These are phyloP conservation scores for Chloropsis hardwickii DNA, from an alignment of 2,113 vertebrate genomes.

Conservation along the genomic window DNA sequence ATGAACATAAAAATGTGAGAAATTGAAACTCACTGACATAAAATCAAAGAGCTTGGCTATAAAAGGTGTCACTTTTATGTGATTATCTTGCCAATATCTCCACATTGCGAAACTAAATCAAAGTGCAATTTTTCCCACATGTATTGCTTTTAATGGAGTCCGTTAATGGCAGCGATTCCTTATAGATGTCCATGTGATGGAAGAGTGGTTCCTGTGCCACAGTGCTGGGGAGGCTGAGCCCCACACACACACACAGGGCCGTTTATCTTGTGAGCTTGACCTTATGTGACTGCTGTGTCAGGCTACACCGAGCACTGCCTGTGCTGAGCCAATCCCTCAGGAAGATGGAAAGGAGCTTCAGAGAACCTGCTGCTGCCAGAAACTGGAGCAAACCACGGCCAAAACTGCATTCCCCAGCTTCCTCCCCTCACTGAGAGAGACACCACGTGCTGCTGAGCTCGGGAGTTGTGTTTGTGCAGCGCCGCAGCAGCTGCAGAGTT, in stretches of 20 bases:
- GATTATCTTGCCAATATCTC: constrained; percentile 83
- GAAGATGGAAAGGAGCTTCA: neutral
- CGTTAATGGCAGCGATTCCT: constrained; percentile 75
- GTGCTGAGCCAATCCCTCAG: neutral
- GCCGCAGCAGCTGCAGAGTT: fast-evolving
- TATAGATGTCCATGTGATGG: constrained; percentile 69
- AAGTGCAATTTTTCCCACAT: constrained; percentile 77
- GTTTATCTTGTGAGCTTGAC: constrained; percentile 43
- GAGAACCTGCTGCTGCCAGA: neutral
- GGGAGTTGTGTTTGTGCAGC: neutral
- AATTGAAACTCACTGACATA: constrained; percentile 79
- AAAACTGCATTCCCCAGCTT: neutral
- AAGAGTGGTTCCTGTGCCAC: constrained; percentile 58
- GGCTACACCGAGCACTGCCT: neutral
- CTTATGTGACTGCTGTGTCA: constrained; percentile 13
- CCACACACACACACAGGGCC: neutral
- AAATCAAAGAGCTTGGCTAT: constrained; percentile 79
- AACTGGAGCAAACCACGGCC: neutral
- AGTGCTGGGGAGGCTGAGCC: constrained; percentile 14
- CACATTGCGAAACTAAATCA: constrained; percentile 79
- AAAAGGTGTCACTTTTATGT: constrained; percentile 79
- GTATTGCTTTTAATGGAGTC: constrained; percentile 78
- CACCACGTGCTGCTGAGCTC: neutral
- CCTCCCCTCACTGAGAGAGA: neutral
- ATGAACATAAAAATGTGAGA: constrained; percentile 75